These are phyloP conservation scores for Phrynocephalus guinanensis DNA, from an alignment of 2,797 vertebrate species.

Conservation along the genomic window DNA sequence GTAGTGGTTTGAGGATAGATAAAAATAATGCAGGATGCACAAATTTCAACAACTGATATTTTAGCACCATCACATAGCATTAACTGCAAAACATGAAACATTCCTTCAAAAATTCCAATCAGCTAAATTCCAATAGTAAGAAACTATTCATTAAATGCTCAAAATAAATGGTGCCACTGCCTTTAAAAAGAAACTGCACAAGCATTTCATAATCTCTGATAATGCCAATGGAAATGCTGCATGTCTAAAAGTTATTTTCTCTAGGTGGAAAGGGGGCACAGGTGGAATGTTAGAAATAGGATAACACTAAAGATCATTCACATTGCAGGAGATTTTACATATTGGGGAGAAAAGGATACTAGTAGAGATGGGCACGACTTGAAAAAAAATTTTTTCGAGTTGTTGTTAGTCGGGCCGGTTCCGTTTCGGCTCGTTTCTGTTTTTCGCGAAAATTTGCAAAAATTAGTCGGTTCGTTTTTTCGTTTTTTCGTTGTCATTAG, in stretches of 20 bases:
- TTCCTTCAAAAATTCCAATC: neutral
- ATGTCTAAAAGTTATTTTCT: slow-evolving; percentile 32
- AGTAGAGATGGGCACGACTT: too few relatives aligned
- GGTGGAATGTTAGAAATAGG: neutral
- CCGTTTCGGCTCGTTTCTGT: too few relatives aligned
- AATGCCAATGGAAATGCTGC: slow-evolving; percentile 20
- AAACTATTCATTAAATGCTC: slow-evolving; percentile 20
- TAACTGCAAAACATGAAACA: too few relatives aligned
- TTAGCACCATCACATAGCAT: neutral
- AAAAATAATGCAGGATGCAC: neutral
- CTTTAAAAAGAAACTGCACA: slow-evolving; percentile 4
- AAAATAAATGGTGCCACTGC: neutral
- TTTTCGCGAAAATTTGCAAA: too few relatives aligned
- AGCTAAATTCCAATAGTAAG: slow-evolving; percentile 19
- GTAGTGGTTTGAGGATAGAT: neutral
- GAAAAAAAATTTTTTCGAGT: too few relatives aligned
- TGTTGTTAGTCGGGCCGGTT: too few relatives aligned
- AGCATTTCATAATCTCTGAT: slow-evolving; percentile 6
- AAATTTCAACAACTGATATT: neutral
- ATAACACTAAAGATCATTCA: neutral
- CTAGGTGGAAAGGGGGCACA: slow-evolving; percentile 7
- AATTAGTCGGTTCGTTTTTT: too few relatives aligned
- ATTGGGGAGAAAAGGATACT: neutral
- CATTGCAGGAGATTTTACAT: neutral
- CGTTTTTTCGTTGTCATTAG: too few relatives aligned